These are phyloP conservation scores for Okamejei kenojei DNA, from an alignment of 2,797 vertebrate species.

Conservation along the genomic window DNA sequence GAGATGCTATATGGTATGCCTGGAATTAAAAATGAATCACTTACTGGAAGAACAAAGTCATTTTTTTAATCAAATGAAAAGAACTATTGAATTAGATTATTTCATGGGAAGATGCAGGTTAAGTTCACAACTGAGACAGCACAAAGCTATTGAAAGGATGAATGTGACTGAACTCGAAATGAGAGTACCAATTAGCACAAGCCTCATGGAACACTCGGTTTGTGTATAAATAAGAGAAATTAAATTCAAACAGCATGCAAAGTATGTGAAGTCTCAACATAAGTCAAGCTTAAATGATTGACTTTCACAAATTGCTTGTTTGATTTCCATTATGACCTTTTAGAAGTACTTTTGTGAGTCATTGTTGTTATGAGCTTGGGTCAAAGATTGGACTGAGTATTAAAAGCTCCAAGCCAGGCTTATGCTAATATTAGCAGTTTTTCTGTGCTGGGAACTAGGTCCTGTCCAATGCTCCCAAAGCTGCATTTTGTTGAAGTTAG, in stretches of 20 bases:
- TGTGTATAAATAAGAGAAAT: neutral
- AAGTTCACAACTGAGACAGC: neutral
- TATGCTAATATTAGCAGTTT: neutral
- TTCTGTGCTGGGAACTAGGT: neutral
- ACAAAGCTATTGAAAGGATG: neutral
- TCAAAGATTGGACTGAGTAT: neutral
- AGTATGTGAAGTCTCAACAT: neutral
- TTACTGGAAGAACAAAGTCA: conserved; percentile 37
- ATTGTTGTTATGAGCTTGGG: neutral
- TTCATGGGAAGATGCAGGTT: neutral
- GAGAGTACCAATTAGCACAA: neutral
- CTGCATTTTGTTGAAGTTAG: neutral
- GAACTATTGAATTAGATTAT: neutral
- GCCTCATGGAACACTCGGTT: neutral
- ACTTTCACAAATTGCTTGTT: no score
- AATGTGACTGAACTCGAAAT: neutral
- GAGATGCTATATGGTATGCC: conserved; percentile 42
- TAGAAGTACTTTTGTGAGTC: neutral
- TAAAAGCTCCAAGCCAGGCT: neutral
- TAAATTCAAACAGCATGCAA: neutral
- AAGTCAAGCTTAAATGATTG: neutral
- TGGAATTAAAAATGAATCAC: conserved; percentile 43
- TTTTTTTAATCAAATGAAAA: conserved; percentile 1
- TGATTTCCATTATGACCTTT: neutral
- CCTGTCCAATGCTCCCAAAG: neutral